These are phyloP conservation scores for Smithornis capensis DNA, from an alignment of 2,113 vertebrate species.

Conservation along the genomic window DNA sequence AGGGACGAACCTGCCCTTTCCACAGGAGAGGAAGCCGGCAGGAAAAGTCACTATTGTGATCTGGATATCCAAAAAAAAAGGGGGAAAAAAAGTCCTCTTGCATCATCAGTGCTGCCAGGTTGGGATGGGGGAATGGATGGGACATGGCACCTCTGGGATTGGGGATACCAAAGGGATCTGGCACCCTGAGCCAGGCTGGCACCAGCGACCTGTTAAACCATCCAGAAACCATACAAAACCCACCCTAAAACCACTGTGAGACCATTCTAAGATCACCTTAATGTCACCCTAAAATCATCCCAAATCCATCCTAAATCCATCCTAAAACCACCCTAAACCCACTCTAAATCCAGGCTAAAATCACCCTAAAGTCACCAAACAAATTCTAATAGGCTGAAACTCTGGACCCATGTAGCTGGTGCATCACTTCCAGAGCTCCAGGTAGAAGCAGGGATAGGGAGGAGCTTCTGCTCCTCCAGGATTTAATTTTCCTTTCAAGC, in stretches of 20 bases:
- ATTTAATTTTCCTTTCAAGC: neutral
- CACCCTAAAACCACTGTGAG: neutral
- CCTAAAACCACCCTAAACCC: neutral
- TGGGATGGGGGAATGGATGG: accelerated
- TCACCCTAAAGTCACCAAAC: neutral
- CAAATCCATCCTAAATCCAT: neutral
- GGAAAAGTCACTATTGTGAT: conserved; percentile 31
- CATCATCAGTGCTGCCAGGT: accelerated
- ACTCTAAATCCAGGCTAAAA: neutral
- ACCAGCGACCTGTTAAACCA: neutral
- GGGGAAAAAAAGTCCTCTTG: neutral
- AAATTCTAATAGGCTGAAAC: neutral
- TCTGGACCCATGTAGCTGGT: accelerated
- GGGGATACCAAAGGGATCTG: neutral
- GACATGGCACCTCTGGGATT: neutral
- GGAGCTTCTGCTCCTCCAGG: neutral
- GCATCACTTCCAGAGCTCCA: neutral
- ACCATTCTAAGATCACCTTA: neutral
- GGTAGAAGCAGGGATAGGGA: neutral
- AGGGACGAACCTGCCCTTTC: conserved; percentile 44
- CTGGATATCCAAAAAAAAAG: neutral
- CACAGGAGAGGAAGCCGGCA: neutral
- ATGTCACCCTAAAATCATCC: neutral
- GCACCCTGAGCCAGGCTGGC: neutral
- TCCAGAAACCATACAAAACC: neutral